Evolutionary conservation across 2,113 vertebrate species (phyloP).

Genomic region (Electrona antarctica): DNA sequence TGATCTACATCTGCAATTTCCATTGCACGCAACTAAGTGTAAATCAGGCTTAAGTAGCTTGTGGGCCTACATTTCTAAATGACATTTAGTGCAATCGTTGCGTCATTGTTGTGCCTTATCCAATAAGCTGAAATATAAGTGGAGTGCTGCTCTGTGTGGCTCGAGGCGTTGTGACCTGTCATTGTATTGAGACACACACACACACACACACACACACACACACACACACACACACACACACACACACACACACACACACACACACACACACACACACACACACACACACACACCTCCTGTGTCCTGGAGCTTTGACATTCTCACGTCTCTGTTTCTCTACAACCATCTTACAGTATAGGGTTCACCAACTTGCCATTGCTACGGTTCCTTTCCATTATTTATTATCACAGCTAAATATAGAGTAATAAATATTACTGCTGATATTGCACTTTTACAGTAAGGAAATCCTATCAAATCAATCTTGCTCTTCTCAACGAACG

Average conservation of each 20-base stretch:
- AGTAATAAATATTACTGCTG: neutral
- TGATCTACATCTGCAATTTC: too few relatives aligned
- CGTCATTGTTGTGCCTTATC: constrained; percentile 37
- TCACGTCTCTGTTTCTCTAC: neutral
- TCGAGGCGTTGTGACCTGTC: constrained; percentile 7
- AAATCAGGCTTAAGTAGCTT: constrained; percentile 22
- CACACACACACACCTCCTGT: constrained; percentile 8
- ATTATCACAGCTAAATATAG: neutral
- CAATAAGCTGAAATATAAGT: constrained; percentile 30
- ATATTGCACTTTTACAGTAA: neutral
- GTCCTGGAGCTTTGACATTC: constrained; percentile 31
- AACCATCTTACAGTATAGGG: neutral
- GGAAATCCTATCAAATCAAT: too few relatives aligned
- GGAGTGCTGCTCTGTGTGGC: constrained; percentile 23
- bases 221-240: neutral
- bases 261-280: constrained; percentile 9
- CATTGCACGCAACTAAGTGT: too few relatives aligned
- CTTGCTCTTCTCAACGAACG: too few relatives aligned
- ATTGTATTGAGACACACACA: neutral
- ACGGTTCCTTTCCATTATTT: neutral
- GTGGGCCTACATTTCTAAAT: constrained; percentile 23
- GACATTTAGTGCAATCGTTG: constrained; percentile 18
- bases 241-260: constrained; percentile 11
- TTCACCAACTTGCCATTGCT: neutral
- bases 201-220: constrained; percentile 28